A percentile compares a stretch with the other conserved stretches of the same genome.
Evolutionary conservation across 30 jellyfish, hydroid and myxozoan species (phyloP).

Genomic region (Hydractinia symbiolongicarpus): DNA sequence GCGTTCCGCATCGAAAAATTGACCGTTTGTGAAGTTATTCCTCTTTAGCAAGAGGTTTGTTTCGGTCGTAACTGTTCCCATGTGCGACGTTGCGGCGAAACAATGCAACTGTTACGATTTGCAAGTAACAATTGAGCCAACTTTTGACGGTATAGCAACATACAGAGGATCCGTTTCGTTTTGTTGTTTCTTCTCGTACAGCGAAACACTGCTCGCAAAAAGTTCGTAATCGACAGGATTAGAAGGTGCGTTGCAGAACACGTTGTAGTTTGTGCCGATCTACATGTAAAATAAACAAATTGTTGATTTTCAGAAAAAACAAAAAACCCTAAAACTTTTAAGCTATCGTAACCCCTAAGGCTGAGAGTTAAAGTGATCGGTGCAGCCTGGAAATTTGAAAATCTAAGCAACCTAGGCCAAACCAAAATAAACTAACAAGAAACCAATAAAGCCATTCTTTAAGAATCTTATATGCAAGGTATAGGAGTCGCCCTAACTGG

Average conservation of each 20-base stretch:
- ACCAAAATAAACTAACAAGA: background rate
- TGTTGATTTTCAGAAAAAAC: background rate
- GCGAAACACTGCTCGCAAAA: constrained; percentile 58
- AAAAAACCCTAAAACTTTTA: too few species aligned
- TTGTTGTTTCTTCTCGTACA: constrained; percentile 58
- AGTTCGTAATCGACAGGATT: constrained; percentile 82
- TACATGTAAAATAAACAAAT: constrained; percentile 20
- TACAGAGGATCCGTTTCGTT: constrained; percentile 47
- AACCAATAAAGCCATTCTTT: background rate
- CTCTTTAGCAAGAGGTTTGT: too few species aligned
- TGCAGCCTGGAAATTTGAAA: too few species aligned
- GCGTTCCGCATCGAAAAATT: too few species aligned
- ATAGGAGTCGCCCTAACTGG: background rate
- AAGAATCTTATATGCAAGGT: background rate
- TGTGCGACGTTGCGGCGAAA: background rate
- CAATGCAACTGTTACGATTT: constrained; percentile 12
- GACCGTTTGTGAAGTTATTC: too few species aligned
- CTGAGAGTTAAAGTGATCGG: background rate
- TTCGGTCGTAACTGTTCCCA: background rate
- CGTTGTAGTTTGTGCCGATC: constrained; percentile 59
- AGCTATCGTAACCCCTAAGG: too few species aligned
- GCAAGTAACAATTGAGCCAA: constrained; percentile 74
- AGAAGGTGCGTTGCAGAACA: constrained; percentile 78
- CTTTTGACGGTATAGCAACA: constrained; percentile 49
- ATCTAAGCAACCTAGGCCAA: too few species aligned